Base-by-base conservation (phyloP, 2,888 invertebrate species). In the Ectemnius continuus region DNA sequence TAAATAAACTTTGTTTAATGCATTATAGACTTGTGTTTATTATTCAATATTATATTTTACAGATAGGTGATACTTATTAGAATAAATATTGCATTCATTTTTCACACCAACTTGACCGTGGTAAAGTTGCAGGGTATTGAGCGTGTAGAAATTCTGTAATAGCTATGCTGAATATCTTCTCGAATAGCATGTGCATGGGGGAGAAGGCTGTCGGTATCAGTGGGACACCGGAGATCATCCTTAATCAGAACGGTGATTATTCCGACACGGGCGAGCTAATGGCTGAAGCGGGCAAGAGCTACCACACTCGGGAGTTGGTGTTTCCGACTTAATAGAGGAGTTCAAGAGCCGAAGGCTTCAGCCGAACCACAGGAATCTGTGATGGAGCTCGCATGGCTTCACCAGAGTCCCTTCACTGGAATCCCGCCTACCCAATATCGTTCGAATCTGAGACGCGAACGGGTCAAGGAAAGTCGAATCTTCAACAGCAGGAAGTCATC, bases 291-390 rank as follows among this genome's bases (percentile, higher is more conserved):
- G 28, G 14, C n/a, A 61, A 14, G 45, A 23, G 36, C n/a, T 36
- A 26, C 8, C 28, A 13, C 36, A 45, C n/a, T 20, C n/a, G 36
- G 14, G n/a, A 16, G 11, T 16, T 61, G 5, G 62, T 64, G 66
- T 61, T 26, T 56, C 26, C 48, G 16, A 59, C 58, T 67, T 79
- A 75, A 75, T 78, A 74, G 68, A 75, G 58, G 14, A 79, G 52
- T 70, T 73, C 70, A 76, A 68, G 76, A 75, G 56, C 72, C 64
- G 63, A 52, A 75, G 75, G 70, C 74, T 78, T 58, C 61, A 16
- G 66, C 11, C 13, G 47, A 47, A 62, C 77, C 73, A 61, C 80
- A 78, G 76, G 81, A 84, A 82, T 84, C 76, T 75, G 61, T 67
- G 78, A 73, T 59, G 64, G 69, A 57, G 62, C 57, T 62, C 67